These are phyloP conservation scores for Corythucha ciliata DNA, from an alignment of 2,888 invertebrate genomes.

Conservation along the genomic window DNA sequence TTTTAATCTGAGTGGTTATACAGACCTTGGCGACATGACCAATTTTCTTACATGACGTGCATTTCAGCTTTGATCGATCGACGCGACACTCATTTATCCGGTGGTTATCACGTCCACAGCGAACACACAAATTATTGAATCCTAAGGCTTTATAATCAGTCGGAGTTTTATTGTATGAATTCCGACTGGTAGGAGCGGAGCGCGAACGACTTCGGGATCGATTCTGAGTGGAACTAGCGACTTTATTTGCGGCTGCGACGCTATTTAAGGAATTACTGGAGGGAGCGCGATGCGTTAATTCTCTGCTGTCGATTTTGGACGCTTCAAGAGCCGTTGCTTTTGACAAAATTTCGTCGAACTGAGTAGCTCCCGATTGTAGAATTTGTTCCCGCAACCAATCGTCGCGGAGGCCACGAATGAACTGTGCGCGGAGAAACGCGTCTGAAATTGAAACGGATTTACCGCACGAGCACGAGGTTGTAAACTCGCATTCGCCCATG, in stretches of 20 bases:
- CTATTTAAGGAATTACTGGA: neutral
- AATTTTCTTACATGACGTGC: slow-evolving; percentile 12
- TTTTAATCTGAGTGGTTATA: slow-evolving; percentile 15
- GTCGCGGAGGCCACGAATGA: slow-evolving; percentile 7
- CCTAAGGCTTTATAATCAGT: slow-evolving; percentile 9
- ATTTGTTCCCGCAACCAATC: slow-evolving; percentile 7
- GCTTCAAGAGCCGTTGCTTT: slow-evolving; percentile 2
- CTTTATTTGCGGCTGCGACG: slow-evolving; percentile 6
- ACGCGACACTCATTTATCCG: slow-evolving; percentile 11
- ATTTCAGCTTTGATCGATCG: slow-evolving; percentile 10
- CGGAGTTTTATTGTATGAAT: too few relatives aligned
- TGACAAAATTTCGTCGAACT: slow-evolving; percentile 4
- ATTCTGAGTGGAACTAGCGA: neutral
- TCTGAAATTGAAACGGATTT: neutral
- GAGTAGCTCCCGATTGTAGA: neutral
- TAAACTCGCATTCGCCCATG: slow-evolving; percentile 15
- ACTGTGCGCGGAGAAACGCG: slow-evolving; percentile 13
- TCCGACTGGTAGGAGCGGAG: too few relatives aligned
- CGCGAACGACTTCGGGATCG: too few relatives aligned
- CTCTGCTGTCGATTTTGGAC: neutral
- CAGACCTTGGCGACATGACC: slow-evolving; percentile 16
- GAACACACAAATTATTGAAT: slow-evolving; percentile 13
- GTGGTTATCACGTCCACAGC: slow-evolving; percentile 14
- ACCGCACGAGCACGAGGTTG: neutral
- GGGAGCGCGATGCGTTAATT: neutral